Conservation (phyloP, 1,140 invertebrate species). For the Musca vetustissima region DNA sequence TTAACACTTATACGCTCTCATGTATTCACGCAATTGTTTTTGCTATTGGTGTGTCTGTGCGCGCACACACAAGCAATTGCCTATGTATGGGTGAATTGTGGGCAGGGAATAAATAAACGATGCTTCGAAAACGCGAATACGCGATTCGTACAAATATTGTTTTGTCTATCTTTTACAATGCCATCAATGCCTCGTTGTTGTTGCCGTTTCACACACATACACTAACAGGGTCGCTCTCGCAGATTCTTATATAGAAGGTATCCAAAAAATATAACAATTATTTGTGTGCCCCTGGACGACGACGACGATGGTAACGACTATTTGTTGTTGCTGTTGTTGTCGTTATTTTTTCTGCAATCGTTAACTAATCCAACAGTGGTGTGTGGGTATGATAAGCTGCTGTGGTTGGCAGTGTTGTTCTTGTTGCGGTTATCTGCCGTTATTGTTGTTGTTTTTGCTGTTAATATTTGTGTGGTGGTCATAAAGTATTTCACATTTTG, state of each 20-base stretch:
- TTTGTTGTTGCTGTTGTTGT: not conserved
- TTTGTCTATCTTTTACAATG: slow-evolving; percentile 12
- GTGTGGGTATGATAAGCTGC: slow-evolving; percentile 3
- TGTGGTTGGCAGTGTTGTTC: too few relatives aligned
- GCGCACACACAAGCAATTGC: slow-evolving; percentile 30
- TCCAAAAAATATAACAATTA: too few relatives aligned
- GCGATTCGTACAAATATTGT: slow-evolving; percentile 54
- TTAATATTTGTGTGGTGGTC: not conserved
- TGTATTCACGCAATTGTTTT: slow-evolving; percentile 6
- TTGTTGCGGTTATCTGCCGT: not conserved
- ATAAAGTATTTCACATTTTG: slow-evolving; percentile 22
- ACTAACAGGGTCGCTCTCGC: not conserved
- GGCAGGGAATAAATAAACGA: slow-evolving; percentile 54
- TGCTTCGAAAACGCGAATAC: slow-evolving; percentile 49
- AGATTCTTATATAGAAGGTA: too few relatives aligned
- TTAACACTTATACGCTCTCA: slow-evolving; percentile 5
- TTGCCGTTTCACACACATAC: slow-evolving; percentile 7
- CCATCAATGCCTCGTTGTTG: not conserved
- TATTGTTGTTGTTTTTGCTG: slow-evolving; percentile 6
- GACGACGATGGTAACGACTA: too few relatives aligned
- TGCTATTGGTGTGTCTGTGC: slow-evolving; percentile 33
- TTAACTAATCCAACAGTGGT: slow-evolving; percentile 3
- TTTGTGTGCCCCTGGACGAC: too few relatives aligned
- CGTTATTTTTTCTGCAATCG: not conserved
- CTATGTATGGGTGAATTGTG: slow-evolving; percentile 49